phyloP scores from a whole-genome alignment of 2,797 vertebrate genomes.

The Galagoides demidoff region DNA sequence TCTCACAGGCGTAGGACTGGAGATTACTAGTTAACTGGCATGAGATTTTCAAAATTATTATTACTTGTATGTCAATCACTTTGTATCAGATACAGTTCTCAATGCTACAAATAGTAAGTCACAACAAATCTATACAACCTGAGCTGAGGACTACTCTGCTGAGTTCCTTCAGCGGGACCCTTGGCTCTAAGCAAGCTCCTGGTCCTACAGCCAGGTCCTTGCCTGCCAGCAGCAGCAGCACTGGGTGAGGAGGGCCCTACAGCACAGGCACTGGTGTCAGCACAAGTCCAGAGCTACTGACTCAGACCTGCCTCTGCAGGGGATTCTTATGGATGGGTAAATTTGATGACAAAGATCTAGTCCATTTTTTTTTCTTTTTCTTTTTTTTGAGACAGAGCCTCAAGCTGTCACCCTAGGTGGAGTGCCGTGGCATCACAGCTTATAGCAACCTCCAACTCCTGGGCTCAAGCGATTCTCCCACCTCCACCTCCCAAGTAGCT shows the following conservation, averaged over 20 bases:
- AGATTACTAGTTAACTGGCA: neutral
- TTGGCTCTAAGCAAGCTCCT: neutral
- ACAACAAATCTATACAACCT: neutral
- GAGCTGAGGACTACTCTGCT: neutral
- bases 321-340: neutral
- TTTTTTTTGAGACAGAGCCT: too few species aligned
- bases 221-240: too few species aligned
- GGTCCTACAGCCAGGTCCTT: neutral
- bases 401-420: too few species aligned
- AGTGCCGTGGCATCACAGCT: too few species aligned
- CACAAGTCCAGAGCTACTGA: neutral
- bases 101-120: neutral
- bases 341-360: neutral
- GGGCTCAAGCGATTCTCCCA: too few species aligned
- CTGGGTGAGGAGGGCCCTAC: neutral
- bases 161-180: fast-evolving
- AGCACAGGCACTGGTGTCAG: neutral
- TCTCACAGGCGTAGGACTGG: neutral
- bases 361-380: neutral
- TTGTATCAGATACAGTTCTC: neutral
- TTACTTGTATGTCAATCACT: neutral
- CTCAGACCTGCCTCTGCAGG: neutral
- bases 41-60: neutral
- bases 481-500: too few species aligned
- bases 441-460: too few species aligned